Percentiles rank a stretch among this genome's conserved stretches.
These are phyloP conservation scores for Agonopterix alstromeriana DNA, from an alignment of 2,888 invertebrate species.

Conservation along the genomic window DNA sequence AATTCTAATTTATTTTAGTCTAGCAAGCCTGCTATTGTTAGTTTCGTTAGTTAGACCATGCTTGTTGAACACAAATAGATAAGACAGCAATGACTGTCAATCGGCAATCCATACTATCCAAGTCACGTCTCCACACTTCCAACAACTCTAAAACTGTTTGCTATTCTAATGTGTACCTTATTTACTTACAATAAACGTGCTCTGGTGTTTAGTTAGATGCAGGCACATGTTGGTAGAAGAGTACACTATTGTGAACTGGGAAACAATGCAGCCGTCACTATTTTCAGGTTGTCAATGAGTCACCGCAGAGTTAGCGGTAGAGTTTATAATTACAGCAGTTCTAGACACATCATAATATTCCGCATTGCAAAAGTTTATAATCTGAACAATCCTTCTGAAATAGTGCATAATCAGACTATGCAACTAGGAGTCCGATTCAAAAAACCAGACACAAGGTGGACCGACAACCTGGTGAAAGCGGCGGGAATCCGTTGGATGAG, in stretches of 20 bases:
- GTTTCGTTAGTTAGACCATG: neutral
- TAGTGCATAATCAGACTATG: too few relatives aligned
- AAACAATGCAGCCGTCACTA: slow-evolving; percentile 39
- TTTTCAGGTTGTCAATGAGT: slow-evolving; percentile 43
- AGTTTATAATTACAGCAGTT: slow-evolving; percentile 1
- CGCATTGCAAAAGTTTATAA: too few relatives aligned
- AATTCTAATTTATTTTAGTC: neutral
- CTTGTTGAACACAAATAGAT: slow-evolving; percentile 12
- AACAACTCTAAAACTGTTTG: neutral
- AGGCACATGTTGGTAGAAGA: slow-evolving; percentile 7
- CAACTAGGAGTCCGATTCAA: too few relatives aligned
- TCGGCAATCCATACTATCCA: slow-evolving; percentile 8
- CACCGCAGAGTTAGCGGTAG: slow-evolving; percentile 26
- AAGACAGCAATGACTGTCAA: slow-evolving; percentile 16
- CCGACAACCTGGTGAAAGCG: too few relatives aligned
- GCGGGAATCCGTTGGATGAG: too few relatives aligned
- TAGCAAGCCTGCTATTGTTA: neutral
- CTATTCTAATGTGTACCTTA: neutral
- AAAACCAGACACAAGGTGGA: too few relatives aligned
- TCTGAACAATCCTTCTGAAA: too few relatives aligned
- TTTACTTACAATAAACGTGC: neutral
- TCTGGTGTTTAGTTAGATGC: neutral
- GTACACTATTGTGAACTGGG: slow-evolving; percentile 19
- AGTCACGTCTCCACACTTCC: neutral
- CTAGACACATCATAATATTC: neutral